Conservation (phyloP, 1,140 invertebrate genomes). For the Bombus pyrosoma region DNA sequence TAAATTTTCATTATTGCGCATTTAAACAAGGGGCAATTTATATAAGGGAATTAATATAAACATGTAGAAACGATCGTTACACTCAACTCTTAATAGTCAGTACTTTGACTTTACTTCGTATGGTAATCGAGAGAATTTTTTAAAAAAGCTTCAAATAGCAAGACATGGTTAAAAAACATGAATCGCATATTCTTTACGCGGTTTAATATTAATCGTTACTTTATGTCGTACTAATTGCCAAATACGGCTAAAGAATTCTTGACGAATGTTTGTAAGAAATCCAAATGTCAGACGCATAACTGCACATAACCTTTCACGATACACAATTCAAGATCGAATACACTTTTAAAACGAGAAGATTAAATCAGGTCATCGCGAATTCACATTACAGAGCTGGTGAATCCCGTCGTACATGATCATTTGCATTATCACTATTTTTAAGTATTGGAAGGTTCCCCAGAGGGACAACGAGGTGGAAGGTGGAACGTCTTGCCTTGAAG, state of each 20-base stretch:
- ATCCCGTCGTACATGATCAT: constrained; percentile 15
- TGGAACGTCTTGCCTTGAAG: constrained; percentile 57
- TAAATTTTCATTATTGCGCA: constrained; percentile 18
- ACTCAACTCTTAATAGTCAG: constrained; percentile 47
- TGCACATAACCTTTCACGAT: constrained; percentile 59
- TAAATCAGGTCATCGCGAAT: constrained; percentile 49
- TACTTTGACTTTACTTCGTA: not conserved
- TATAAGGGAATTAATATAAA: not conserved
- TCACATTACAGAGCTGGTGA: constrained; percentile 3
- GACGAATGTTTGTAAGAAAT: constrained; percentile 16
- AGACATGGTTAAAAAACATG: constrained; percentile 25
- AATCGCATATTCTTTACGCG: constrained; percentile 18
- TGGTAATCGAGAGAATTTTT: constrained; percentile 21
- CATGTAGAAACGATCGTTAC: constrained; percentile 16
- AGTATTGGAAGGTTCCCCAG: not conserved
- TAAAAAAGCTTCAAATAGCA: constrained; percentile 14
- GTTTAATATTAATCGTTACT: constrained; percentile 23
- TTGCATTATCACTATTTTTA: constrained; percentile 42
- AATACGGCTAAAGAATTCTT: constrained; percentile 21
- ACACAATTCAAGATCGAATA: constrained; percentile 29
- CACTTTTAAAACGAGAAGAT: constrained; percentile 34
- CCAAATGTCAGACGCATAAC: constrained; percentile 58
- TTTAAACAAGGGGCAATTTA: not conserved
- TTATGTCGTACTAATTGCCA: constrained; percentile 19
- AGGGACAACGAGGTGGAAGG: not conserved